Conservation (phyloP, 1,140 invertebrate species). For the Trinorchestia longiramus region DNA sequence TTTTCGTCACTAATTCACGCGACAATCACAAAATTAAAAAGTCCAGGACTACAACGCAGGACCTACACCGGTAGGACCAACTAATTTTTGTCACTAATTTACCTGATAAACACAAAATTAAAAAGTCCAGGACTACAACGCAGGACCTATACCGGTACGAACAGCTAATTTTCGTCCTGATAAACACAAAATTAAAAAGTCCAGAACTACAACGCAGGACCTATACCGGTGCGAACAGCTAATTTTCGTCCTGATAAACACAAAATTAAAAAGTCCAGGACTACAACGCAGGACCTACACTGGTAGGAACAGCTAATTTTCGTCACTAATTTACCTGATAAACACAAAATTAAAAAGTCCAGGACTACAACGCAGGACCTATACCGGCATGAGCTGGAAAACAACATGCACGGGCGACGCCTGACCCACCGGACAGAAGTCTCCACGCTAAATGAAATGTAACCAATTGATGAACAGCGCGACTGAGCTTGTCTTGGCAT, state of each 20-base stretch:
- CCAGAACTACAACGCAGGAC: neutral
- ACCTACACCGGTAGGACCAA: too few species aligned
- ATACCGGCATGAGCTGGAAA: neutral
- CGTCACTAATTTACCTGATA: neutral
- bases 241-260: too few species aligned
- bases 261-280: too few species aligned
- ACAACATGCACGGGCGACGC: neutral
- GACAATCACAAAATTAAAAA: too few species aligned
- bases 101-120: neutral
- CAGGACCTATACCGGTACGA: neutral
- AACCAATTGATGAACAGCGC: slow-evolving; percentile 38
- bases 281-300: too few species aligned
- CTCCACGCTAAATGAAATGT: slow-evolving; percentile 40
- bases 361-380: neutral
- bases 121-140: neutral
- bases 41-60: too few species aligned
- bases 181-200: neutral
- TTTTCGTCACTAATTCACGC: too few species aligned
- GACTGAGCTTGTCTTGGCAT: neutral
- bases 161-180: neutral
- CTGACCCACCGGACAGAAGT: neutral
- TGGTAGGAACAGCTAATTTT: neutral
- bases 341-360: neutral
- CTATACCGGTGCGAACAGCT: neutral
- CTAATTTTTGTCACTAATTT: neutral